phyloP scores from a whole-genome alignment of 35 echinoderm and acorn worm genomes.

The Ptychodera flava region DNA sequence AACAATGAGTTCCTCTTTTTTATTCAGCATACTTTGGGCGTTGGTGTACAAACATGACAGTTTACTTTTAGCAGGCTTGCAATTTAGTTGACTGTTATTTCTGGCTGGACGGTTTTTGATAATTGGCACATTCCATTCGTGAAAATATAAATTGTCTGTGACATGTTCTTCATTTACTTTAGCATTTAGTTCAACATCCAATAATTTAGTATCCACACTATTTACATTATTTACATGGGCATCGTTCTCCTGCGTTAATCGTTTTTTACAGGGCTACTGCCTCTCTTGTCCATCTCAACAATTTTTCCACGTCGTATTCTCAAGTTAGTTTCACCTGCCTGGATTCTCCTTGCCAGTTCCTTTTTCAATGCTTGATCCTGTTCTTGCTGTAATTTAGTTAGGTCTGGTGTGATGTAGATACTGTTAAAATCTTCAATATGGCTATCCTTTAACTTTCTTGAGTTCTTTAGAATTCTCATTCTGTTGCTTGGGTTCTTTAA shows the following conservation, averaged over 20 bases:
- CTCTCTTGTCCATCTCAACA: neutral
- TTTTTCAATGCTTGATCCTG: conserved; percentile 2
- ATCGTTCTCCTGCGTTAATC: conserved; percentile 10
- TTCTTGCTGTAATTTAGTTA: conserved; percentile 12
- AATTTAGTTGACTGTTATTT: neutral
- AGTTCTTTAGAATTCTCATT: too few species aligned
- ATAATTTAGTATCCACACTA: neutral
- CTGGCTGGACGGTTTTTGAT: conserved; percentile 4
- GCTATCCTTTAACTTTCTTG: too few species aligned
- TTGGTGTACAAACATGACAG: conserved; percentile 23
- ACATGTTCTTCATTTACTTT: neutral
- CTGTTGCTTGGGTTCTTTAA: too few species aligned
- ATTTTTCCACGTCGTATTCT: conserved; percentile 23
- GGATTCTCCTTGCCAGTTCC: conserved; percentile 6
- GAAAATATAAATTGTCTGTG: neutral
- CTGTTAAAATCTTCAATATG: too few species aligned
- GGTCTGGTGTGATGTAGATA: conserved; percentile 27
- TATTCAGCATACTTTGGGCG: conserved; percentile 29
- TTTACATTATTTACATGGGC: neutral
- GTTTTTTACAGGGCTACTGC: conserved; percentile 33
- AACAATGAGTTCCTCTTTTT: conserved; percentile 10
- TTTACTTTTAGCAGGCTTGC: conserved; percentile 17
- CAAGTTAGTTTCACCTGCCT: conserved; percentile 30
- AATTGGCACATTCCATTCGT: conserved; percentile 6
- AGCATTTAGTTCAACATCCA: neutral